Evolutionary conservation across 2,888 invertebrate species (phyloP).

Genomic region (Lithophane semibrunnea): DNA sequence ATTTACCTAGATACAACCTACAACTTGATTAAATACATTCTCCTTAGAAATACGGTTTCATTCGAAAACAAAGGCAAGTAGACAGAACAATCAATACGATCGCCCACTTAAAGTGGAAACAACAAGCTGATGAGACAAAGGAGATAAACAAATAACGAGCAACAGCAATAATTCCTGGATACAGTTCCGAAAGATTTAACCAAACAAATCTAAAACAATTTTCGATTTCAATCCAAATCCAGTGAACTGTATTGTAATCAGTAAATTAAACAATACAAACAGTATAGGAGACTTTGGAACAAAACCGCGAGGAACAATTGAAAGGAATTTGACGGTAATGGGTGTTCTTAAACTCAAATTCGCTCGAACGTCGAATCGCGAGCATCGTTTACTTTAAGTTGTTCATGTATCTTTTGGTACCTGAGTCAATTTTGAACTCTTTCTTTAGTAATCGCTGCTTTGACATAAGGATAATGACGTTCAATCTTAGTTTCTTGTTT

Average conservation of each 20-base stretch:
- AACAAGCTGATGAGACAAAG: slow-evolving; percentile 45
- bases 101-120: slow-evolving; percentile 14
- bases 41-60: background rate
- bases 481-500: background rate
- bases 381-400: slow-evolving; percentile 56
- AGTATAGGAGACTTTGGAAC: slow-evolving; percentile 53
- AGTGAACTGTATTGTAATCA: slow-evolving; percentile 65
- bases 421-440: slow-evolving; percentile 29
- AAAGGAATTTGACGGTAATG: slow-evolving; percentile 65
- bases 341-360: slow-evolving; percentile 58
- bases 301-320: slow-evolving; percentile 63
- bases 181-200: slow-evolving; percentile 62
- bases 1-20: no score
- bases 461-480: background rate
- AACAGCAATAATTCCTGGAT: slow-evolving; percentile 63
- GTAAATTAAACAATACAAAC: slow-evolving; percentile 68
- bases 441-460: slow-evolving; percentile 32
- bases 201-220: slow-evolving; percentile 68
- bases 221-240: slow-evolving; percentile 65
- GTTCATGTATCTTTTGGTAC: slow-evolving; percentile 46
- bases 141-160: slow-evolving; percentile 53
- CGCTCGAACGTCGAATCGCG: slow-evolving; percentile 37
- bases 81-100: slow-evolving; percentile 13
- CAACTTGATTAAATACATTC: background rate
- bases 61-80: slow-evolving; percentile 10